These are phyloP conservation scores for Dexiosoma caninum DNA, from an alignment of 2,888 invertebrate genomes.

Conservation along the genomic window DNA sequence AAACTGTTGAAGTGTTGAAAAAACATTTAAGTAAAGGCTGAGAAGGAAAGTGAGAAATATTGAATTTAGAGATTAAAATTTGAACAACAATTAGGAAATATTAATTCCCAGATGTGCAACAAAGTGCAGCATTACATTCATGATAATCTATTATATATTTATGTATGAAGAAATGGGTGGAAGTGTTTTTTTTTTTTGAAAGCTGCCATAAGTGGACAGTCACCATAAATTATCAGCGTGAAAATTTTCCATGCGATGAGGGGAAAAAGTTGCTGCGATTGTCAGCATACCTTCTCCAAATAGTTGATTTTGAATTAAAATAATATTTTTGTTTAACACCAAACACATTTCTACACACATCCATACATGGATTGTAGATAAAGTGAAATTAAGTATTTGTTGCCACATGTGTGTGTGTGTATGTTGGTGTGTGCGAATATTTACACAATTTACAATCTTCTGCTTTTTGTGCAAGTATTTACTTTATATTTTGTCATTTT, in stretches of 20 bases:
- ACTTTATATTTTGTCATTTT: constrained; percentile 57
- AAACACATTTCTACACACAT: constrained; percentile 7
- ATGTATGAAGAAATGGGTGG: no score
- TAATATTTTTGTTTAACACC: constrained; percentile 56
- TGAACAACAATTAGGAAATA: constrained; percentile 33
- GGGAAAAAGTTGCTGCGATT: not conserved
- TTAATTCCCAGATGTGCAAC: constrained; percentile 28
- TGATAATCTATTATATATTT: no score
- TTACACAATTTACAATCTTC: constrained; percentile 44
- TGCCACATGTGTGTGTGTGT: not conserved
- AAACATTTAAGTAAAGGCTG: constrained; percentile 22
- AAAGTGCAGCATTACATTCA: constrained; percentile 27
- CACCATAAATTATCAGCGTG: no score
- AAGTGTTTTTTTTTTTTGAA: no score
- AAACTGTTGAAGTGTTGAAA: constrained; percentile 52
- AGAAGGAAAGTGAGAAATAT: no score
- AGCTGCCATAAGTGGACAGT: no score
- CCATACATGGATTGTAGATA: not conserved
- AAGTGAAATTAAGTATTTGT: not conserved
- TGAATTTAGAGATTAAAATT: constrained; percentile 49
- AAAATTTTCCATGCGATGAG: no score
- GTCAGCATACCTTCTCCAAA: constrained; percentile 12
- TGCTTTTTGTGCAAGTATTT: constrained; percentile 32
- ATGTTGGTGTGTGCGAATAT: constrained; percentile 11
- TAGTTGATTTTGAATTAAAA: constrained; percentile 25